Evolutionary conservation across 2,797 vertebrate genomes (phyloP), one percentile per base, ranked within the genome.

Genomic region (Liasis olivaceus): DNA sequence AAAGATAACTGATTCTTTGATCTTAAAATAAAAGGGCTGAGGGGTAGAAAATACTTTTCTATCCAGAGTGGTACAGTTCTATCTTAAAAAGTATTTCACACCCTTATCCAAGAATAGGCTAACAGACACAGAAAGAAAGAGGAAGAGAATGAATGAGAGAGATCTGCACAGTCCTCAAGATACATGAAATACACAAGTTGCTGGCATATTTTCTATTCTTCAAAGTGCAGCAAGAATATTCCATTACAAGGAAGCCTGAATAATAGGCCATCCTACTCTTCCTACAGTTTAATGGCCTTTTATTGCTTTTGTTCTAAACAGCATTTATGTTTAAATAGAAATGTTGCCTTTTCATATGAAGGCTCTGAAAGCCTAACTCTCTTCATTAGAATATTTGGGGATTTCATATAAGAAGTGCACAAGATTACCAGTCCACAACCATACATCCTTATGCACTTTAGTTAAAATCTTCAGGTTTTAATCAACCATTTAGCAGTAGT

Each of bases 241-340:
- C 88, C 62, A 89, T 89, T 85, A 69, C 42, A 85, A 85, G n/a
- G 60, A 56, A 26, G 42, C 20, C 58, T 87, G n/a, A 63, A 77
- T 85, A 62, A 28, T 54, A 11, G 6, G 63, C 13, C 64, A 15
- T 7, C 81, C 56, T 54, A 89, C 17, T 58, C 89, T 84, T 64
- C 42, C 47, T 54, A 62, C 24, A 58, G 58, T 62, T 84, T 54
- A 88, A 36, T 90, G 66, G 87, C 66, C n/a, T 93, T 88, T 90
- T 56, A 36, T 24, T 81, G 85, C 69, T 93, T 58, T 56, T 42
- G 59, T 77, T 26, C 24, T 88, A 2, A 90, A 84, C 31, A 88
- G 47, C 62, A 85, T 64, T 84, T 87, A 31, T 84, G 15, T 22
- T 87, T 56, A 36, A 69, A 77, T 7, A 6, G 60, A 58, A 24